A percentile compares a stretch with the other conserved stretches of the same genome.
phyloP scores from a whole-genome alignment of 2,888 invertebrate genomes.

The Drosophila paracracens region DNA sequence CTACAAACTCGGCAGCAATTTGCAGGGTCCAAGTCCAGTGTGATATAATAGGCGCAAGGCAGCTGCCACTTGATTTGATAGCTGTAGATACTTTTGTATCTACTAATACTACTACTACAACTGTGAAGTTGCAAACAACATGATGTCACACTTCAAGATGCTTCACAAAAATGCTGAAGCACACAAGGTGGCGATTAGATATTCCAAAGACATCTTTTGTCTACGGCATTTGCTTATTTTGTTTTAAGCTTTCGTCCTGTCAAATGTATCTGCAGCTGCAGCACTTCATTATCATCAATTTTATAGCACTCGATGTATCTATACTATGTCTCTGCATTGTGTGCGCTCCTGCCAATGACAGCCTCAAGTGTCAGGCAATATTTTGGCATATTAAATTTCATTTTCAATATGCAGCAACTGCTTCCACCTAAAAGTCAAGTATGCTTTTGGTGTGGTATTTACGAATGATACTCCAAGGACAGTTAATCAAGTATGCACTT shows the following conservation, averaged over 20 bases:
- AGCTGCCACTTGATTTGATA: conserved; percentile 64
- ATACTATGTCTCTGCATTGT: conserved; percentile 5
- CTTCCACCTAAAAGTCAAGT: conserved; percentile 50
- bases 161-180: conserved; percentile 61
- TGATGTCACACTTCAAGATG: conserved; percentile 68
- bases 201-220: conserved; percentile 58
- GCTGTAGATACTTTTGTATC: conserved; percentile 67
- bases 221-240: conserved; percentile 66
- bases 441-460: conserved; percentile 27
- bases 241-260: conserved; percentile 62
- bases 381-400: conserved; percentile 69
- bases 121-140: conserved; percentile 29
- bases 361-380: conserved; percentile 65
- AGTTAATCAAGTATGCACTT: conserved; percentile 61
- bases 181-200: conserved; percentile 43
- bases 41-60: conserved; percentile 39
- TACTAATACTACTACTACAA: conserved; percentile 11
- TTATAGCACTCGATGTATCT: conserved; percentile 25
- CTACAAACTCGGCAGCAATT: conserved; percentile 10
- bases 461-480: conserved; percentile 44
- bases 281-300: conserved; percentile 72
- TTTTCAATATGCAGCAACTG: conserved; percentile 35
- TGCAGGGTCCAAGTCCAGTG: conserved; percentile 13
- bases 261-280: conserved; percentile 67
- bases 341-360: conserved; percentile 56